Evolutionary conservation across 2,888 invertebrate species (phyloP), one percentile per base, ranked within the genome.

Genomic region (Vanessa cardui): DNA sequence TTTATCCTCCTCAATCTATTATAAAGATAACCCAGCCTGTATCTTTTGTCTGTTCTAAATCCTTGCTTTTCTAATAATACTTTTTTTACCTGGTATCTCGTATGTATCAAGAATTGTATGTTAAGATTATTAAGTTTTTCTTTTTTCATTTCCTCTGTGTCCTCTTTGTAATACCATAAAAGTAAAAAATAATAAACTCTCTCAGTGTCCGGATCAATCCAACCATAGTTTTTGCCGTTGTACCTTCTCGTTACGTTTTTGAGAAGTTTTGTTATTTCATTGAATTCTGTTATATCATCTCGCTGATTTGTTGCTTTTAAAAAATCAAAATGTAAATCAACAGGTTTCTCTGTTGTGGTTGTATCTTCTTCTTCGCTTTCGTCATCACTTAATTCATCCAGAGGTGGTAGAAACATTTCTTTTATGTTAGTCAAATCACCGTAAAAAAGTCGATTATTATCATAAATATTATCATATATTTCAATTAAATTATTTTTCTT

Each of bases 21-120:
- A 50, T 84, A 85, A 0, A 85, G 71, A 54, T 84, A 87, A 0
- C 86, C 86, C 0, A 86, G 20, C 60, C 71, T 76, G 58, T 83
- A 87, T 33, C 82, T 74, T 39, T 79, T 82, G 44, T 83, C 83
- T 0, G 12, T 0, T 20, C 78, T 77, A 1, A 78, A 4, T 0
- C 2, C 8, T 0, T 73, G 46, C 3, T 80, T 77, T 9, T 74
- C 69, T 0, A 31, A 33, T 3, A 86, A 47, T 3, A 80, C 83
- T 16, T 74, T 73, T 0, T 76, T 76, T 0, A 85, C 68, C 52
- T 76, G 78, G n/a, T 81, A 80, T 52, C 85, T 78, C 0, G 80
- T 64, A 45, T 83, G 83, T 4, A 82, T 68, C 6, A 82, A 31
- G 33, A 76, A 83, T 44, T 80, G 80, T 0, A 79, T 0, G 18